phyloP scores from a whole-genome alignment of 2,888 invertebrate genomes.

The Troides helena region DNA sequence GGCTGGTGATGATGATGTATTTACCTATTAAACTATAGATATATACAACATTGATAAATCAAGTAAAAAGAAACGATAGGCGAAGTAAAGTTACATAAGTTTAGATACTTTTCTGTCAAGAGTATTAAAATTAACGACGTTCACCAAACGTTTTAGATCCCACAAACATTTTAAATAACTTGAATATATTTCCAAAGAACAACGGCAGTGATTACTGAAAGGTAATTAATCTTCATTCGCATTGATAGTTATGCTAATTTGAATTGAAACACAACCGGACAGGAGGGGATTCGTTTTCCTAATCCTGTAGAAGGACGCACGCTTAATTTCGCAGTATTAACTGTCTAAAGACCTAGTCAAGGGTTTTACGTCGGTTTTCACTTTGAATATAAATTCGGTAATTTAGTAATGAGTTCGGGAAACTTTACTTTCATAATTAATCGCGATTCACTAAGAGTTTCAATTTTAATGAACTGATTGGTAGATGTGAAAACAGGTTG shows the following conservation, averaged over 20 bases:
- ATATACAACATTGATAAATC: too few relatives aligned
- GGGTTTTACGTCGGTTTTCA: conserved; percentile 25
- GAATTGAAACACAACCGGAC: conserved; percentile 62
- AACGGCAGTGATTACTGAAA: conserved; percentile 4
- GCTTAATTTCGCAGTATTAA: conserved; percentile 40
- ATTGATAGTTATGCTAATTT: conserved; percentile 57
- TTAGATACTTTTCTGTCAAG: too few relatives aligned
- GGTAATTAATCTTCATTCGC: conserved; percentile 12
- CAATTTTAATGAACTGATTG: background rate
- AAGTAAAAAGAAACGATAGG: too few relatives aligned
- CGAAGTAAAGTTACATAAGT: too few relatives aligned
- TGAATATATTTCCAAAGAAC: background rate
- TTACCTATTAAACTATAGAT: too few relatives aligned
- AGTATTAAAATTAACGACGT: too few relatives aligned
- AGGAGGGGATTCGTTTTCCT: conserved; percentile 56
- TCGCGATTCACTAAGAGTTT: background rate
- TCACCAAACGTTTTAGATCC: background rate
- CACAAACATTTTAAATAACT: too few relatives aligned
- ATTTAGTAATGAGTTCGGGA: conserved; percentile 7
- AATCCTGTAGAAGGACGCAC: conserved; percentile 43
- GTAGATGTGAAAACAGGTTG: background rate
- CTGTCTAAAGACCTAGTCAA: conserved; percentile 43
- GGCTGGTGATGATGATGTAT: too few relatives aligned
- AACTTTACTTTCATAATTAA: conserved; percentile 7
- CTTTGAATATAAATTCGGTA: conserved; percentile 18